These are phyloP conservation scores for Danio aesculapii DNA, from an alignment of 2,797 vertebrate genomes.

Conservation along the genomic window DNA sequence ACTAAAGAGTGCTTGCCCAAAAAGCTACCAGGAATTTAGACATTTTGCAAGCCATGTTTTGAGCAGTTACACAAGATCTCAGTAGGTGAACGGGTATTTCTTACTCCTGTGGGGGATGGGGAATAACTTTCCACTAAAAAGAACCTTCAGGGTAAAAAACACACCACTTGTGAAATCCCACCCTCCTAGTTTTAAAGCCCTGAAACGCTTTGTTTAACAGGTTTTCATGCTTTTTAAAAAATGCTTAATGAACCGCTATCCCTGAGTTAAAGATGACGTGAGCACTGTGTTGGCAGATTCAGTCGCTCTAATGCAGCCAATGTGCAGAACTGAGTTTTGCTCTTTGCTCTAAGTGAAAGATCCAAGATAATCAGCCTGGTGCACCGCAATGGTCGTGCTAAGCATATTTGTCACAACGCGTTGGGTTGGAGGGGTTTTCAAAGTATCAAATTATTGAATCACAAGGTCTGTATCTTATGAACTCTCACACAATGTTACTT, in stretches of 20 bases:
- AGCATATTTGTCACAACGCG: background rate
- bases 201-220: slow-evolving; percentile 1
- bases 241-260: background rate
- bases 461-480: background rate
- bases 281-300: background rate
- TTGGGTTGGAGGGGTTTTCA: background rate
- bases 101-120: background rate
- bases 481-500: background rate
- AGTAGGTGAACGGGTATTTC: background rate
- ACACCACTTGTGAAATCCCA: background rate
- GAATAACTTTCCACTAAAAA: background rate
- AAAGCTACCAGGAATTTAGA: no score
- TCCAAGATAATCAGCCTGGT: background rate
- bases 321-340: background rate
- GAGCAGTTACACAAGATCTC: background rate
- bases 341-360: slow-evolving; percentile 1
- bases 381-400: background rate
- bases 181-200: background rate
- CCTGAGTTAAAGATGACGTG: background rate
- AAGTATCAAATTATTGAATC: background rate
- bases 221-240: slow-evolving; percentile 7
- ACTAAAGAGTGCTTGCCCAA: no score
- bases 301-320: background rate
- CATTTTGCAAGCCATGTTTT: background rate
- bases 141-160: slow-evolving; percentile 9